Evolutionary conservation across 2,113 vertebrate species (phyloP), one percentile per base, ranked within the genome.

Genomic region (Salvelinus sp.): DNA sequence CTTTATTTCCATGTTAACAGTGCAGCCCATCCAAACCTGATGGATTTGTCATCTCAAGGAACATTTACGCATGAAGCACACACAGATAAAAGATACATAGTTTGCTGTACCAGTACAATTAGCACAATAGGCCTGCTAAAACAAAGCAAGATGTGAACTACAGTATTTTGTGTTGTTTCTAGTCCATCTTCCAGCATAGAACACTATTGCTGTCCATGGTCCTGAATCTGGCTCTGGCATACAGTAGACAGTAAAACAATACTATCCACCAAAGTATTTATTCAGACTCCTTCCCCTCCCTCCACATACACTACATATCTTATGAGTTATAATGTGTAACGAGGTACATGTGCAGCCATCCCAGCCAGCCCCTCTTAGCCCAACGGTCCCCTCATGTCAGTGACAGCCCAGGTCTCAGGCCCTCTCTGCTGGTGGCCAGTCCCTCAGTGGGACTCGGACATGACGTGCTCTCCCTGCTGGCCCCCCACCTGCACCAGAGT

Each of bases 1-100:
- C 79, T 83, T 38, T 75, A 80, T 82, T 79, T 76, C 78, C 82
- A 74, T 80, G 79, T 80, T 79, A 82, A 82, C 79, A 79, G n/a
- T 16, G 12, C 22, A 33, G 67, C 58, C 64, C 54, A 60, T 33
- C 13, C n/a, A 69, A 28, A 48, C 25, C 28, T 38, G 10, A 5
- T 33, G 6, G 4, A 16, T 30, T 13, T 20, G 48, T 73, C 63
- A 69, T 44, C 27, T 47, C 1, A 10, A 48, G 78, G 66, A 66
- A 72, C 27, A 27, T n/a, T 3, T 22, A 14, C 13, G 9, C 12
- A 16, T 30, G 57, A 18, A 70, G 23, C 27, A 25, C 54, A 69
- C 12, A 27, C 10, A 69, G 22, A 62, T 44, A 58, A 6, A 28
- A 54, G 0, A 54, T 54, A 5, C 50, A 18, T 14, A 18, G 50